Evolutionary conservation across 2,888 invertebrate species (phyloP), one percentile per base, ranked within the genome.

Genomic region (Asteroscopus sphinx): DNA sequence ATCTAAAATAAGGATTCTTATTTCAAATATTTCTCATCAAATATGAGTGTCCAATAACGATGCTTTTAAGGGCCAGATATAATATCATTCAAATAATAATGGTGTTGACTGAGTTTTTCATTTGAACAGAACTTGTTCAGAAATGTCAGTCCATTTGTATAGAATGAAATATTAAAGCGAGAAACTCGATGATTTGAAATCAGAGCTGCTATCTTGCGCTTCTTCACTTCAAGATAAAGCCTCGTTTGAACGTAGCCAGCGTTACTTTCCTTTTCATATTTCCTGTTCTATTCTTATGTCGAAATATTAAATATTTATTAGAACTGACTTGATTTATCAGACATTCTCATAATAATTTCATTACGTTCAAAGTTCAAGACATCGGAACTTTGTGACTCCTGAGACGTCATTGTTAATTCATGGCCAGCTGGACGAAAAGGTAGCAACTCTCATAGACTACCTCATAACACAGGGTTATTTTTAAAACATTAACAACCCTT

Each of bases 131-230:
- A 81, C 80, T 85, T 81, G 79, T 85, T 83, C 80, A 70, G 75
- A 82, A 86, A 83, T 79, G 84, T 83, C 87, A 81, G 84, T 77
- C 82, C 84, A 83, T 88, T 90, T 89, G 87, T 86, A 84, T 85
- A 85, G 85, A 86, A 85, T 87, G 86, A 89, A 88, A 89, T 90
- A 90, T 89, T 89, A 88, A 87, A 88, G 79, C 77, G 70, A 57
- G 71, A 77, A 78, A 73, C 82, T 79, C 84, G 82, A 87, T 87
- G 86, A 88, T 87, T 86, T 86, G 79, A 87, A 87, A 89, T 86
- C 85, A 73, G 82, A 82, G 68, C 73, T 65, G 80, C 77, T 80
- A 81, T 86, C 81, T 80, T 73, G 56, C 66, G 73, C 79, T 82
- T 81, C 79, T 80, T 77, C 67, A 61, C 73, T 80, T 77, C 69